Conservation (phyloP, 2,888 invertebrate species). For the Trichacis sp. region DNA sequence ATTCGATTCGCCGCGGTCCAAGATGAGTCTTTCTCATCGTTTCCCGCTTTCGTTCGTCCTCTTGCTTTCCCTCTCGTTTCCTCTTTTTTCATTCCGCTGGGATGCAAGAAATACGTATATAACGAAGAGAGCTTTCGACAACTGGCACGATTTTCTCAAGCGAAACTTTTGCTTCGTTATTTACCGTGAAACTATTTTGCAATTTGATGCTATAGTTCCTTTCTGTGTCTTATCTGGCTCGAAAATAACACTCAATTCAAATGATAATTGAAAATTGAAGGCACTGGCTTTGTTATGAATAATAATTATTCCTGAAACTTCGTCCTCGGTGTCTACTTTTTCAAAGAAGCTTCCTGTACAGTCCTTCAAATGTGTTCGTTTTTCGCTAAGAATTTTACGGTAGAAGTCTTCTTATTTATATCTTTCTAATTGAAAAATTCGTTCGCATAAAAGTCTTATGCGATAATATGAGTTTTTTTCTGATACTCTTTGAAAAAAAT, state of each 20-base stretch:
- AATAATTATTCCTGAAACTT: neutral
- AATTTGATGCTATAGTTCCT: constrained; percentile 49
- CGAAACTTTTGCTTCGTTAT: constrained; percentile 52
- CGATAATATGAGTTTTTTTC: too few relatives aligned
- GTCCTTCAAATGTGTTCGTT: neutral
- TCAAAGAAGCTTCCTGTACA: neutral
- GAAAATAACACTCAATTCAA: constrained; percentile 43
- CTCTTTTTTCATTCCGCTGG: neutral
- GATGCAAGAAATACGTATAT: constrained; percentile 5
- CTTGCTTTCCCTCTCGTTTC: neutral
- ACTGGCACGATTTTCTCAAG: constrained; percentile 32
- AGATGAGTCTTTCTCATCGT: constrained; percentile 1
- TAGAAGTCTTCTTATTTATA: too few relatives aligned
- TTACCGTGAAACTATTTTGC: constrained; percentile 58
- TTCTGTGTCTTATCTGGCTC: constrained; percentile 10
- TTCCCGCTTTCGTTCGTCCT: neutral
- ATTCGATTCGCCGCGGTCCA: constrained; percentile 15
- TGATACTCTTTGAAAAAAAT: too few relatives aligned
- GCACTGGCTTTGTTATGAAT: constrained; percentile 8
- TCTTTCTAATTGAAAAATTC: too few relatives aligned
- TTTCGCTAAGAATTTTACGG: too few relatives aligned
- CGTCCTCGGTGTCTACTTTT: neutral
- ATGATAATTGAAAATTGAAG: constrained; percentile 11
- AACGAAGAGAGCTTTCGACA: constrained; percentile 33
- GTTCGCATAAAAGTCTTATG: too few relatives aligned